Base-by-base conservation (phyloP, 2,113 vertebrate species). In the Fukomys damarensis region DNA sequence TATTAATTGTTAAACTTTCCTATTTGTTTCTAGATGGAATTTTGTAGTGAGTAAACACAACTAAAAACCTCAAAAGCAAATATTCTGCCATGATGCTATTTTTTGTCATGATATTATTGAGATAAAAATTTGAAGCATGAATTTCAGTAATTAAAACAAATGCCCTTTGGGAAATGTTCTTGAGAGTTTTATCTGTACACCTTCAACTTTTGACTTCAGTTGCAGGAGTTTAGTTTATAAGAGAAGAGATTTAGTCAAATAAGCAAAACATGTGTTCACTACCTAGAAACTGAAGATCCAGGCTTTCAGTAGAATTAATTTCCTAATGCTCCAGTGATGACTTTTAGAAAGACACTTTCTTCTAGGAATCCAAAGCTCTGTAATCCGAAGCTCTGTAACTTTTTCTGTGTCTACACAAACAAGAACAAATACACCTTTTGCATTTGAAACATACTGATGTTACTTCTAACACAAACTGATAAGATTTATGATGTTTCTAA, bases 241-340 rank as follows among this genome's bases (percentile, higher is more conserved):
- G 80, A 92, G 66, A 93, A 85, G 96, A 92, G 93, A 97, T 94
- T 97, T 77, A 97, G 97, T 97, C 96, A 92, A 97, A 98, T 94
- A 96, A 98, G 94, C 91, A 98, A 98, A 98, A 93, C 89, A 94
- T 77, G 32, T 96, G 86, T 61, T 97, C 95, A 56, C 85, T 97
- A 91, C 77, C 1, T 97, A 97, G 77, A 97, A 96, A 97, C 49
- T 94, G 95, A 97, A 93, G 30, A 91, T 38, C 35, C 63, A 63
- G 20, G 32, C 85, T 97, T 89, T 86, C 94, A 61, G 74, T 56
- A 89, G 35, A 91, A 89, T 63, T 93, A 96, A 95, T 97, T 97
- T 61, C 83, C 92, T 91, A 84, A 49, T 97, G 91, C 59, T 89
- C 80, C 35, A 30, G 26, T 95, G 93, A 96, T 81, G 83, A 82